Evolutionary conservation across 2,888 invertebrate genomes (phyloP).

Genomic region (Drosophila bunnanda): DNA sequence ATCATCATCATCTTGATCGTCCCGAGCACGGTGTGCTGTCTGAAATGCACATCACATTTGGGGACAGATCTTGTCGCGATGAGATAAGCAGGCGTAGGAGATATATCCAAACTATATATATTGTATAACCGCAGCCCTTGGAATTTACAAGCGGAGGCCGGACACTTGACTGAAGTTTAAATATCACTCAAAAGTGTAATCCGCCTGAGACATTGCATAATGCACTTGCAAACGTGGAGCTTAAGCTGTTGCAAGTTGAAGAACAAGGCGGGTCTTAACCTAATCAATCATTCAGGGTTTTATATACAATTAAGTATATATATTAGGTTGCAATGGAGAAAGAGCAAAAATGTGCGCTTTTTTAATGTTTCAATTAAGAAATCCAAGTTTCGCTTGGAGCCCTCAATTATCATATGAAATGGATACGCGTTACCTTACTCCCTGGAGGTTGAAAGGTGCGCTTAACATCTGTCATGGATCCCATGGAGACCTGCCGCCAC

Average conservation of each 20-base stretch:
- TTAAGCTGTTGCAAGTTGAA: background rate
- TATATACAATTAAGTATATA: background rate
- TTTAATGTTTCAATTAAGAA: slow-evolving; percentile 16
- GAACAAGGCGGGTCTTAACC: background rate
- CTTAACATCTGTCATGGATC: slow-evolving; percentile 36
- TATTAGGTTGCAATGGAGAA: background rate
- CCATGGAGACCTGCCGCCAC: slow-evolving; percentile 25
- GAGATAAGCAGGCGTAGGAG: background rate
- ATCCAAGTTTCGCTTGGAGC: slow-evolving; percentile 12
- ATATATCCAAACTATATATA: background rate
- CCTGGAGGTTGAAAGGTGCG: slow-evolving; percentile 8
- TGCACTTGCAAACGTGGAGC: background rate
- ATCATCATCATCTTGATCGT: background rate
- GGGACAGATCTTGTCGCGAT: slow-evolving; percentile 28
- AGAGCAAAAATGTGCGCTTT: background rate
- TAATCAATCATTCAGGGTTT: slow-evolving; percentile 1
- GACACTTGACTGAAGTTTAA: slow-evolving; percentile 3
- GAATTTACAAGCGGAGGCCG: slow-evolving; percentile 24
- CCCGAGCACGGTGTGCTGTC: slow-evolving; percentile 13
- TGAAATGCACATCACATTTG: slow-evolving; percentile 19
- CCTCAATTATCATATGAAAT: slow-evolving; percentile 31
- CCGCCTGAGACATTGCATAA: background rate
- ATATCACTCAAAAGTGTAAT: slow-evolving; percentile 5
- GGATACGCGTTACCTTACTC: background rate
- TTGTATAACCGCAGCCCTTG: slow-evolving; percentile 27